phyloP scores from a whole-genome alignment of 35 echinoderm and acorn worm genomes.

The Eucidaris tribuloides region DNA sequence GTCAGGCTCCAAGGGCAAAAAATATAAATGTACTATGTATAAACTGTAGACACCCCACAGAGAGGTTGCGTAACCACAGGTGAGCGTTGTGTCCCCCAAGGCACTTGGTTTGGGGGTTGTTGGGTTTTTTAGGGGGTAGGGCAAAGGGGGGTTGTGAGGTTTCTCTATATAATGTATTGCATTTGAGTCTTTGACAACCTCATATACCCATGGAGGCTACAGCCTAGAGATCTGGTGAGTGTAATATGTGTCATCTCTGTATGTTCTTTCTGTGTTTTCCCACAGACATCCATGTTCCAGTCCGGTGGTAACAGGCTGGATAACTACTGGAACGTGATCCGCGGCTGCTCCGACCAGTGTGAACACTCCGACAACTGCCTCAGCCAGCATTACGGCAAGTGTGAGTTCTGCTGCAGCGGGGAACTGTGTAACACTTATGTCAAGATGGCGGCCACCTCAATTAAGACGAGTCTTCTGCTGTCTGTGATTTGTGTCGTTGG shows the following conservation, averaged over 20 bases:
- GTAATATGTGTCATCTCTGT: neutral
- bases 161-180: neutral
- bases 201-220: no score
- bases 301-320: neutral
- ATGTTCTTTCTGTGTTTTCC: neutral
- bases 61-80: no score
- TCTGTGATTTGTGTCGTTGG: no score
- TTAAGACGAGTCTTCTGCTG: no score
- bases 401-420: neutral
- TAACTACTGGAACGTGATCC: neutral
- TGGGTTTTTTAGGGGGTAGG: neutral
- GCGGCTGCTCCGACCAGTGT: neutral
- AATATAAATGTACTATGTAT: no score
- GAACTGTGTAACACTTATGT: neutral
- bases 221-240: neutral
- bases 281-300: neutral
- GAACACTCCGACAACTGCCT: neutral
- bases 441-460: no score
- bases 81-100: no score
- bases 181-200: no score
- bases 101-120: neutral
- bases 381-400: neutral
- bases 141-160: neutral
- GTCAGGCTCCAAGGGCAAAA: no score
- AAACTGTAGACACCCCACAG: no score